These are phyloP conservation scores for Leptarthrus brevirostris DNA, from an alignment of 2,888 invertebrate genomes.

Conservation along the genomic window DNA sequence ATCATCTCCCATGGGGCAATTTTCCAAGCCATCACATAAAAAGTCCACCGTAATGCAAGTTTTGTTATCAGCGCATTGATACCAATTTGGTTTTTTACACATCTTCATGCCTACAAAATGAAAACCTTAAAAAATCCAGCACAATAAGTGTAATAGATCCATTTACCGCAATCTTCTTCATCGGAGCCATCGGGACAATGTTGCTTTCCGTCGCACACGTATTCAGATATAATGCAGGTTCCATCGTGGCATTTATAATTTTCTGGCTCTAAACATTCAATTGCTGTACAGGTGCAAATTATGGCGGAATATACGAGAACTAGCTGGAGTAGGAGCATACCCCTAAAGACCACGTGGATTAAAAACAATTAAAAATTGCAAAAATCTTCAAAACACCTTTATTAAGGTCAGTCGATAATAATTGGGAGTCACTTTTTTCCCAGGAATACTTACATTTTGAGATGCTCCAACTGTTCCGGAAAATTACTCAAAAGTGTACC, in stretches of 20 bases:
- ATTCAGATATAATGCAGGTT: conserved; percentile 62
- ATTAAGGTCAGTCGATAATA: neutral
- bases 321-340: neutral
- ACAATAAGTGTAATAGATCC: neutral
- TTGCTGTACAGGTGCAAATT: neutral
- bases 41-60: conserved; percentile 77
- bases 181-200: conserved; percentile 64
- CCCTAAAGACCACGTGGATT: conserved; percentile 17
- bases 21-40: conserved; percentile 78
- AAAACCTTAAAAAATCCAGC: too few relatives aligned
- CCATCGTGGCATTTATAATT: conserved; percentile 70
- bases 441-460: conserved; percentile 27
- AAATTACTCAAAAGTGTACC: conserved; percentile 7
- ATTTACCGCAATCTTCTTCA: conserved; percentile 64
- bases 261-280: conserved; percentile 65
- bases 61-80: conserved; percentile 65
- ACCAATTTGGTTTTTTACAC: conserved; percentile 65
- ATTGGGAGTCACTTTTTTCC: too few relatives aligned
- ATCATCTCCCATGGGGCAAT: conserved; percentile 77
- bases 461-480: conserved; percentile 15
- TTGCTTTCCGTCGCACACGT: conserved; percentile 63
- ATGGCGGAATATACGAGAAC: conserved; percentile 14
- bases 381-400: neutral
- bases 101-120: conserved; percentile 58
- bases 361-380: too few relatives aligned